A percentile compares a stretch with the other conserved stretches of the same genome.
phyloP scores from a whole-genome alignment of 2,113 vertebrate species.

The Euleptes europaea region DNA sequence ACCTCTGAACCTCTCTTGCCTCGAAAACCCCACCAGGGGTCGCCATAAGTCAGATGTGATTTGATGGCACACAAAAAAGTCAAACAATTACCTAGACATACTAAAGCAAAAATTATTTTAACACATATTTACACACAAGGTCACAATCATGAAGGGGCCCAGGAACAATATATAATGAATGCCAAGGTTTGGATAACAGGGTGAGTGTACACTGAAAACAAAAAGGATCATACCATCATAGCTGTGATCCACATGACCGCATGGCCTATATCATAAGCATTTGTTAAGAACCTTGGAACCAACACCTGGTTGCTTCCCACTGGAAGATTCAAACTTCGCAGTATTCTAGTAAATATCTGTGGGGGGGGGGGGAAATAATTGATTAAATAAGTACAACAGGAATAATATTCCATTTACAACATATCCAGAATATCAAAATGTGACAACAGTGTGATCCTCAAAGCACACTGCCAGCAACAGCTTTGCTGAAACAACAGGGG shows the following conservation, averaged over 20 bases:
- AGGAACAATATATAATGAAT: neutral
- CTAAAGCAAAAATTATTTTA: neutral
- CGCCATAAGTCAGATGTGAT: too few relatives aligned
- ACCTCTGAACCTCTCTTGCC: too few relatives aligned
- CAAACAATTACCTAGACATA: neutral
- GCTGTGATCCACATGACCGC: conserved; percentile 96
- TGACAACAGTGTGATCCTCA: neutral
- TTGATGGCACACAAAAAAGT: too few relatives aligned
- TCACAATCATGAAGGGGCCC: neutral
- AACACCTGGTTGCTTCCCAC: conserved; percentile 96
- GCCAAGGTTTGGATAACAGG: neutral
- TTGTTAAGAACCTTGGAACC: conserved; percentile 89
- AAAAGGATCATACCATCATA: conserved; percentile 86
- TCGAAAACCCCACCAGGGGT: too few relatives aligned
- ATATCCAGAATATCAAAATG: neutral
- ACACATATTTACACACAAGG: neutral
- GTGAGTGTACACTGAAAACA: neutral
- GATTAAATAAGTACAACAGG: neutral
- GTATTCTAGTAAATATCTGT: conserved; percentile 95
- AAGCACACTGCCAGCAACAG: neutral
- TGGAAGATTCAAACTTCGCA: conserved; percentile 96
- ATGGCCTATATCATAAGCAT: conserved; percentile 94
- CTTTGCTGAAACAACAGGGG: neutral
- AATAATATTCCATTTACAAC: neutral
- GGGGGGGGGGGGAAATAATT: neutral